These are phyloP conservation scores for Calameuta filiformis DNA, from an alignment of 2,888 invertebrate species.

Conservation along the genomic window DNA sequence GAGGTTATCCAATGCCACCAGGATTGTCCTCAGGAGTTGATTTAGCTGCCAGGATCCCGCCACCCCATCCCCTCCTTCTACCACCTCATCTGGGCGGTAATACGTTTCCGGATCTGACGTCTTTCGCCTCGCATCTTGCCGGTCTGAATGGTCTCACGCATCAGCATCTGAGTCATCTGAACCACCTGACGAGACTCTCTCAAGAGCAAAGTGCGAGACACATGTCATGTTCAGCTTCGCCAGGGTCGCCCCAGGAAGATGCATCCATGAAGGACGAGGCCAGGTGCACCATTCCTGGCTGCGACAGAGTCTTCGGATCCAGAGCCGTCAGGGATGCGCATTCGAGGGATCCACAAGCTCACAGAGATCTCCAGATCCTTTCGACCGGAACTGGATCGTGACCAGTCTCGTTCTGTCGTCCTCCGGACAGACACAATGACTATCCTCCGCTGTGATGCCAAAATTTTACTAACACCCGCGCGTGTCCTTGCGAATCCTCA, in stretches of 20 bases:
- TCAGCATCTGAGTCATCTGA: conserved; percentile 57
- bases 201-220: conserved; percentile 43
- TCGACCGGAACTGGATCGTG: conserved; percentile 57
- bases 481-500: not conserved
- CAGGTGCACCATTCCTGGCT: conserved; percentile 80
- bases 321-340: conserved; percentile 82
- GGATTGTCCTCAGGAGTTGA: conserved; percentile 54
- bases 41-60: conserved; percentile 64
- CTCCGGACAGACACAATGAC: conserved; percentile 42
- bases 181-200: conserved; percentile 50
- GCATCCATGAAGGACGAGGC: conserved; percentile 70
- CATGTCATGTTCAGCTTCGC: conserved; percentile 36
- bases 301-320: conserved; percentile 82
- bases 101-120: conserved; percentile 69
- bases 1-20: conserved; percentile 66
- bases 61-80: conserved; percentile 71
- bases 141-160: conserved; percentile 66
- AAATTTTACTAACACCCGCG: conserved; percentile 35
- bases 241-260: conserved; percentile 35
- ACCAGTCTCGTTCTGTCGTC: conserved; percentile 52
- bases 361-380: conserved; percentile 53
- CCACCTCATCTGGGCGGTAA: conserved; percentile 71
- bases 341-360: conserved; percentile 67
- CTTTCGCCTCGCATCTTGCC: conserved; percentile 59
- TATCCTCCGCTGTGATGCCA: conserved; percentile 57